These are phyloP conservation scores for Bathynomus jamesi DNA, from an alignment of 1,140 invertebrate species.

Conservation along the genomic window DNA sequence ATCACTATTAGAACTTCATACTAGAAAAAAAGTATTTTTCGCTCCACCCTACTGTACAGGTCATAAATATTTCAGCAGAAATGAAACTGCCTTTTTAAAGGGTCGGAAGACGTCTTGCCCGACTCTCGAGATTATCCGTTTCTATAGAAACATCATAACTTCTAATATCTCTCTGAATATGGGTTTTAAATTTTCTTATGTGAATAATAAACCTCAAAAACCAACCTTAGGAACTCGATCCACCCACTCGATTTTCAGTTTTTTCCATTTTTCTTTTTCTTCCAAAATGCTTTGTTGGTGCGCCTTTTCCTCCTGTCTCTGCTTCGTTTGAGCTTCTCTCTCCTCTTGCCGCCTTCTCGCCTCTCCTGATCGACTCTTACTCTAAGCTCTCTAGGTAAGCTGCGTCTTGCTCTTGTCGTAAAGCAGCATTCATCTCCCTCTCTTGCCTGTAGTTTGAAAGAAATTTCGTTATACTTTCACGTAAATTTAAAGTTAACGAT, in stretches of 20 bases:
- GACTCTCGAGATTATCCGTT: no score
- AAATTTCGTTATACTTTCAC: no score
- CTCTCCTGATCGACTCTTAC: conserved; percentile 1
- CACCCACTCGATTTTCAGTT: conserved; percentile 38
- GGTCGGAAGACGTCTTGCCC: no score
- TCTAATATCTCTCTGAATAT: no score
- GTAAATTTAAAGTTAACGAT: no score
- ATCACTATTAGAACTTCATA: no score
- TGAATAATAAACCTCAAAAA: neutral
- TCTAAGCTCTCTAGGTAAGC: neutral
- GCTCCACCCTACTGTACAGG: no score
- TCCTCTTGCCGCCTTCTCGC: neutral
- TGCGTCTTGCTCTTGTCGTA: conserved; percentile 1
- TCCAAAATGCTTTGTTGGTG: conserved; percentile 19
- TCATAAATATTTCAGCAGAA: no score
- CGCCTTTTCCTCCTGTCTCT: neutral
- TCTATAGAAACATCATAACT: no score
- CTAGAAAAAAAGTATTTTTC: no score
- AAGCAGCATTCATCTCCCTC: neutral
- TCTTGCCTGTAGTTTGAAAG: neutral
- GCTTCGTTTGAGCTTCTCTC: neutral
- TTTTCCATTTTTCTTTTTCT: conserved; percentile 38
- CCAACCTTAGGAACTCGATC: conserved; percentile 15
- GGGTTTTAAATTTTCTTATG: no score
- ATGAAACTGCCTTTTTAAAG: no score